phyloP scores from a whole-genome alignment of 2,113 vertebrate genomes.

The Emydura subglobosa region DNA sequence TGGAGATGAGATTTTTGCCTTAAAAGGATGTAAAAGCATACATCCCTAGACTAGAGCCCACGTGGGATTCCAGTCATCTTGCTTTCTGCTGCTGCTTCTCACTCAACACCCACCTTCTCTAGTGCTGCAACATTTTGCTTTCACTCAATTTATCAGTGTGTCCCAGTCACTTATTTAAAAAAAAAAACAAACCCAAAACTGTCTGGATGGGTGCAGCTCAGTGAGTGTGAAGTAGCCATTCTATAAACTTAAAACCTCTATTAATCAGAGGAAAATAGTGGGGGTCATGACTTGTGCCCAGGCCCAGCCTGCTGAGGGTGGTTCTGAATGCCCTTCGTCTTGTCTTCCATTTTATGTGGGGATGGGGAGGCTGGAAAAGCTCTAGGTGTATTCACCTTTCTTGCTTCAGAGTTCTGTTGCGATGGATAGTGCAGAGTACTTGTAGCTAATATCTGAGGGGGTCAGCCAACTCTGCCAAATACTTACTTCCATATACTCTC shows the following conservation, averaged over 20 bases:
- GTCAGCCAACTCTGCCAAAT: background rate
- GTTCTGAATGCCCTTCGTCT: background rate
- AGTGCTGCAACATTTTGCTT: background rate
- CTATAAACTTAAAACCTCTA: background rate
- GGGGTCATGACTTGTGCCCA: accelerated
- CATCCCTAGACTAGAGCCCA: background rate
- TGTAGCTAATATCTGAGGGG: background rate
- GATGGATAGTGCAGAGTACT: background rate
- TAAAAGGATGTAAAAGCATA: background rate
- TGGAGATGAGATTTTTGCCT: background rate
- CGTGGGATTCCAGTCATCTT: background rate
- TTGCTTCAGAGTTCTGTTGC: background rate
- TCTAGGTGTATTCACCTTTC: background rate
- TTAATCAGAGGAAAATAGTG: background rate
- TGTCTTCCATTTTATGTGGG: background rate
- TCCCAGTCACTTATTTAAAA: background rate
- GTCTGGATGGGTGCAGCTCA: background rate
- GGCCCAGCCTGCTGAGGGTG: background rate
- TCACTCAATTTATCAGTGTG: background rate
- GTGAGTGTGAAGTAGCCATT: background rate
- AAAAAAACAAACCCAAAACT: background rate
- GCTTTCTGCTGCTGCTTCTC: background rate
- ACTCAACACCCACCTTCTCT: background rate
- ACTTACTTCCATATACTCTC: background rate
- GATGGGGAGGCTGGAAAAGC: background rate